phyloP scores from a whole-genome alignment of 2,113 vertebrate genomes.

The Addax nasomaculatus region DNA sequence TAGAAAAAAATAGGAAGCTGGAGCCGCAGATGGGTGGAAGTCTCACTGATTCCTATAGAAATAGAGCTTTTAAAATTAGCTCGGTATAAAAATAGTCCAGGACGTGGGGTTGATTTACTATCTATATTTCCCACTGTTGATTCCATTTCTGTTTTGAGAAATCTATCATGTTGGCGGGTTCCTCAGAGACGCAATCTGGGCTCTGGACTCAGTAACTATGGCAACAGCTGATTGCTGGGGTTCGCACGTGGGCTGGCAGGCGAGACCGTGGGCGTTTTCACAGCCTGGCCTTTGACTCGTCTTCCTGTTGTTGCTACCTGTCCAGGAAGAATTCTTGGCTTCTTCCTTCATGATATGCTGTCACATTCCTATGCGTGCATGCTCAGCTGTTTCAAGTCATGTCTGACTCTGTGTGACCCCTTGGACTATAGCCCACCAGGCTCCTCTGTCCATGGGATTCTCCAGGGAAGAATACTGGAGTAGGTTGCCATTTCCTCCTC shows the following conservation, averaged over 20 bases:
- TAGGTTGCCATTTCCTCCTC: neutral
- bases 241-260: accelerated
- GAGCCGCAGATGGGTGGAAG: neutral
- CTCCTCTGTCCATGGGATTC: neutral
- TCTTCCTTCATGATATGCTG: neutral
- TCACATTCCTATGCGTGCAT: neutral
- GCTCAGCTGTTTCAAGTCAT: neutral
- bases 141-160: conserved; percentile 49
- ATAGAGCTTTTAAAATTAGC: conserved; percentile 55
- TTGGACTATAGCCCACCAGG: neutral
- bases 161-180: neutral
- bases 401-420: neutral
- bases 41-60: conserved; percentile 47
- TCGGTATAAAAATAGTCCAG: conserved; percentile 61
- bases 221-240: neutral
- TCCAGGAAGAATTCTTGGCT: neutral
- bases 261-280: accelerated
- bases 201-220: neutral
- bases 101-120: conserved; percentile 37
- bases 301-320: neutral
- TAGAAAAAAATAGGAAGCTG: neutral
- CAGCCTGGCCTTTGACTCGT: neutral
- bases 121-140: neutral
- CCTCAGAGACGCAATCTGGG: neutral
- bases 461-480: neutral